Base-by-base conservation (phyloP, 2,888 invertebrate species). In the Latheticus oryzae region DNA sequence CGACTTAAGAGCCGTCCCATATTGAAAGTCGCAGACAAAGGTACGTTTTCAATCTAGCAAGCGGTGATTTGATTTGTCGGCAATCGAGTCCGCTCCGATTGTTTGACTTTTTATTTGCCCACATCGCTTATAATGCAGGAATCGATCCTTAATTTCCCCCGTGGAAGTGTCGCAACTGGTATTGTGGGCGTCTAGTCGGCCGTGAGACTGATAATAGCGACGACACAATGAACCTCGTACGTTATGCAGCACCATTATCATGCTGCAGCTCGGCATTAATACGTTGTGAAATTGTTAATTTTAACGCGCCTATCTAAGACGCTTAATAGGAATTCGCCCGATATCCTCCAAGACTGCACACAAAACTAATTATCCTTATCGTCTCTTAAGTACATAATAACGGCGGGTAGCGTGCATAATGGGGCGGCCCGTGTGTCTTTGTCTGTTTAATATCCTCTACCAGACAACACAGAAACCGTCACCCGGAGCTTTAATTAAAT, bases 21-120 rank as follows among this genome's bases (percentile, higher is more conserved):
- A 71, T 72, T 70, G 71, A 70, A 71, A 70, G 69, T 70, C 68
- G 69, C 71, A 70, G 69, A 72, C 71, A 72, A 70, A 72, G 70
- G 71, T 71, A 67, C 66, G 66, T 68, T 71, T 72, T 70, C 72
- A 70, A 70, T 71, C 70, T 71, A 65, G 64, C 62, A 66, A 60
- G 64, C 65, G 58, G 26, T 69, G 71, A 72, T 72, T 70, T 70
- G 72, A 72, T 72, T 72, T 71, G 71, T 71, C 66, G 69, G 68
- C 72, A 72, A 72, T 72, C 70, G 69, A 65, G 68, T 71, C 66
- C 70, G 70, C 65, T 67, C 58, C 67, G 65, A 69, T 70, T 68
- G 67, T 68, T 68, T 67, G 66, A 67, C 64, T 67, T 71, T 66
- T 67, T 66, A 66, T 66, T 66, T 63, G 63, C 56, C 43, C 63